Percentiles rank a stretch among this genome's conserved stretches.
Conservation (phyloP, 23 tunicate species). For the Ciona savignyi region DNA sequence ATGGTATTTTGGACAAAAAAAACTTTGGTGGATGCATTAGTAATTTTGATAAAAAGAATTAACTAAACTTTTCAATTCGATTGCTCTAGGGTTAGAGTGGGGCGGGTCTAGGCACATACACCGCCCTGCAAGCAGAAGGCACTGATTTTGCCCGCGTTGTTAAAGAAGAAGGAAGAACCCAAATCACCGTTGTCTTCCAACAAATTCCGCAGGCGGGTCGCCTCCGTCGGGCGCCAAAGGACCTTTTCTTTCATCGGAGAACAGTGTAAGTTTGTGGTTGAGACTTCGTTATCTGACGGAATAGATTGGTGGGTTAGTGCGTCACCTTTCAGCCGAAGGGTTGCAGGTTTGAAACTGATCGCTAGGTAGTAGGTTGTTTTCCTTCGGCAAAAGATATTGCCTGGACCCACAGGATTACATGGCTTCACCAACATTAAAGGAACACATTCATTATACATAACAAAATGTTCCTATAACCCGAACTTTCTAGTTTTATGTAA, state of each 20-base stretch:
- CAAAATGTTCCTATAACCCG: background rate
- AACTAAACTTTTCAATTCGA: background rate
- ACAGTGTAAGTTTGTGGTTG: slow-evolving; percentile 6
- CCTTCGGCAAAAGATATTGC: too few relatives aligned
- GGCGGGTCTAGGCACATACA: slow-evolving; percentile 32
- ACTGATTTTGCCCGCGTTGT: slow-evolving; percentile 43
- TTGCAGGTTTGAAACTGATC: too few relatives aligned
- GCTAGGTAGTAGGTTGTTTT: too few relatives aligned
- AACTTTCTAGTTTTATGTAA: too few relatives aligned
- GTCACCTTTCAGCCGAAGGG: too few relatives aligned
- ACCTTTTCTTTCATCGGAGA: background rate
- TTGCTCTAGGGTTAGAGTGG: slow-evolving; percentile 21
- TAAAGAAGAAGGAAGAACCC: slow-evolving; percentile 15
- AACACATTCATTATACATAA: too few relatives aligned
- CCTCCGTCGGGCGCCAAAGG: background rate
- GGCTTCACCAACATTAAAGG: too few relatives aligned
- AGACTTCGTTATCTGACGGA: background rate
- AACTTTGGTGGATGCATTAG: background rate
- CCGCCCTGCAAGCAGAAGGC: slow-evolving; percentile 24
- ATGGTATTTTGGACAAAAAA: too few relatives aligned
- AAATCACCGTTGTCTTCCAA: background rate
- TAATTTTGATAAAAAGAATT: background rate
- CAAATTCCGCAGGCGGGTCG: background rate
- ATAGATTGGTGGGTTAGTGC: too few relatives aligned
- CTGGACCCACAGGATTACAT: too few relatives aligned